phyloP scores from a whole-genome alignment of 2,888 invertebrate genomes.

The Spilarctia lutea region DNA sequence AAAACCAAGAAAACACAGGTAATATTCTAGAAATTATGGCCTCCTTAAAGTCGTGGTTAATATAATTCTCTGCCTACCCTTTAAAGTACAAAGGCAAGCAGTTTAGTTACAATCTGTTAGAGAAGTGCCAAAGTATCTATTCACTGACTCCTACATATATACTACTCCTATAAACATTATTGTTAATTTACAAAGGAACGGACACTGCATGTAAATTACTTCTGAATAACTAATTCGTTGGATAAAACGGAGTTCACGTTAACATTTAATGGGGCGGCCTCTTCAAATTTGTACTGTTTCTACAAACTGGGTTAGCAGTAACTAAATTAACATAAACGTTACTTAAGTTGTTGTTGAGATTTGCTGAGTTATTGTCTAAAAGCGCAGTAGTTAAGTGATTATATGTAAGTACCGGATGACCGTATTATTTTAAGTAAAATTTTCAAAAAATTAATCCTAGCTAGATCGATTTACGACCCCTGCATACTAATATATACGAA shows the following conservation, averaged over 20 bases:
- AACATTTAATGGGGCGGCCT: slow-evolving; percentile 44
- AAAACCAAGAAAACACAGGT: not conserved
- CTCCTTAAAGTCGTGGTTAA: not conserved
- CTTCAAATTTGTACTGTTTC: slow-evolving; percentile 39
- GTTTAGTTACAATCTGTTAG: not conserved
- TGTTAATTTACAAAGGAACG: slow-evolving; percentile 47
- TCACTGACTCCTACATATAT: slow-evolving; percentile 19
- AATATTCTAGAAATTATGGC: not conserved
- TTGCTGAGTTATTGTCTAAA: not conserved
- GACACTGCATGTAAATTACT: slow-evolving; percentile 52
- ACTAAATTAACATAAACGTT: slow-evolving; percentile 16
- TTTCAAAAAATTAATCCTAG: too few species aligned
- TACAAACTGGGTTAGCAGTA: slow-evolving; percentile 13
- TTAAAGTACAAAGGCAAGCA: not conserved
- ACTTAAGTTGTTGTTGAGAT: slow-evolving; percentile 9
- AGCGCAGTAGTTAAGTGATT: not conserved
- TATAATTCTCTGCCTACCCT: not conserved
- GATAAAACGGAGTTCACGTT: slow-evolving; percentile 40
- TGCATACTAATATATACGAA: too few species aligned
- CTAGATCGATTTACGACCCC: too few species aligned
- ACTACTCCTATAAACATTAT: slow-evolving; percentile 50
- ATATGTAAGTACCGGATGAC: not conserved
- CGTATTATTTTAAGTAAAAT: too few species aligned
- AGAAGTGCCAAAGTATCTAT: slow-evolving; percentile 2
- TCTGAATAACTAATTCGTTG: slow-evolving; percentile 50